A percentile compares a stretch with the other conserved stretches of the same genome.
phyloP scores from a whole-genome alignment of 2,113 vertebrate genomes.

The Leptobrachium leishanense region DNA sequence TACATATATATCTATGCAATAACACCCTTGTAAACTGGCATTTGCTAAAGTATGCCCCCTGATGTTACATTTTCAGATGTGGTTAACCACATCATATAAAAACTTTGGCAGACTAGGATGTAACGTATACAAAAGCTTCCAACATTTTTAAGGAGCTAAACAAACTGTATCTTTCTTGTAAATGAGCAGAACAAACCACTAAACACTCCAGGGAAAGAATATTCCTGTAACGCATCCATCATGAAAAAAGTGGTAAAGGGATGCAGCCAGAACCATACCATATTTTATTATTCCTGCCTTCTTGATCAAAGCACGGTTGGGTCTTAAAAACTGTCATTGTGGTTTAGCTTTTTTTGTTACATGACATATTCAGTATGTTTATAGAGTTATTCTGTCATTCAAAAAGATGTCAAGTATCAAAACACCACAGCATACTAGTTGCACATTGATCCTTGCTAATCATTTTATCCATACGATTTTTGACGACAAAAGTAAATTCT shows the following conservation, averaged over 20 bases:
- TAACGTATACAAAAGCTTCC: conserved; percentile 24
- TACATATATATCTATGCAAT: conserved; percentile 6
- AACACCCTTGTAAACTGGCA: background rate
- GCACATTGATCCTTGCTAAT: conserved; percentile 46
- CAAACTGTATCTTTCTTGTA: conserved; percentile 45
- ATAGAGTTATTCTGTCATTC: background rate
- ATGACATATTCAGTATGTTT: background rate
- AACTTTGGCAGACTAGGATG: conserved; percentile 4
- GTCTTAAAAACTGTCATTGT: conserved; percentile 8
- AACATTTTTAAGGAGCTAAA: conserved; percentile 23
- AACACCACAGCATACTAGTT: conserved; percentile 38
- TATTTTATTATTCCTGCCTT: conserved; percentile 27
- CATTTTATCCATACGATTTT: conserved; percentile 31
- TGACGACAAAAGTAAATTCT: no score
- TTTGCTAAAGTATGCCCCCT: background rate
- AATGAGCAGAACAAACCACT: conserved; percentile 41
- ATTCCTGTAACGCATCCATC: conserved; percentile 42
- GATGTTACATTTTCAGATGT: conserved; percentile 23
- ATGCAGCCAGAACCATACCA: background rate
- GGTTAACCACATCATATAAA: conserved; percentile 40
- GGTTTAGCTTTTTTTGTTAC: background rate
- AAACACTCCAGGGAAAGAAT: conserved; percentile 19
- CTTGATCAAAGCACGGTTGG: conserved; percentile 24
- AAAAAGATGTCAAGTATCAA: conserved; percentile 53
- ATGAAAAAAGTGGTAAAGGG: conserved; percentile 32